phyloP scores from a whole-genome alignment of 1,140 invertebrate species.

The Galleria mellonella region DNA sequence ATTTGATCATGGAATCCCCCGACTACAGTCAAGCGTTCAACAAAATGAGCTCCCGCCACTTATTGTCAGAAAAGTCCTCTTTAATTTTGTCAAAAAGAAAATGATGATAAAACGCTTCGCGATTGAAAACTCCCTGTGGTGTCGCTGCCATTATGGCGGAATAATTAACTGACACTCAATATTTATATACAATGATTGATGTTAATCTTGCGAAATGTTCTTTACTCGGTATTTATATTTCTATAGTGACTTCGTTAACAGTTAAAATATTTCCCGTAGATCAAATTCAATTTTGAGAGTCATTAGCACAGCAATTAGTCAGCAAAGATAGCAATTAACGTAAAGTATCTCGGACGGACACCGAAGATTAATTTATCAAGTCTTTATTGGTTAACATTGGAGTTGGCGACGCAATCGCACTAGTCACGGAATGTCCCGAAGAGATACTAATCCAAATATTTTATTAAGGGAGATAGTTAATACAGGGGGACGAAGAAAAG shows the following conservation, averaged over 20 bases:
- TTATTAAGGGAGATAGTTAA: conserved; percentile 61
- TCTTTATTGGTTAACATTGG: conserved; percentile 17
- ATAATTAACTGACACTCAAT: no score
- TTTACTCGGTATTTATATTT: no score
- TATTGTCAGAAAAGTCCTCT: no score
- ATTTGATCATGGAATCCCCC: no score
- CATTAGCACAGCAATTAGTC: conserved; percentile 13
- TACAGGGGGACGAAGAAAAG: conserved; percentile 55
- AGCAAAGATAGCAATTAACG: conserved; percentile 8
- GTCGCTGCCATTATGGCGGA: no score
- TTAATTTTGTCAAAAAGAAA: no score
- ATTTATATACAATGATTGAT: no score
- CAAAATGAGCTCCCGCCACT: no score
- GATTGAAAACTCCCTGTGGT: no score
- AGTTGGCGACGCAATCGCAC: background rate
- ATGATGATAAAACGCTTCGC: no score
- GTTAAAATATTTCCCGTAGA: conserved; percentile 1
- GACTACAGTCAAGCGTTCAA: no score
- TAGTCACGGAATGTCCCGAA: conserved; percentile 1
- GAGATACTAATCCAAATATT: conserved; percentile 56
- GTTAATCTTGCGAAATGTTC: no score
- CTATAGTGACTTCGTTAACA: background rate
- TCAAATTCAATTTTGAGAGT: conserved; percentile 5
- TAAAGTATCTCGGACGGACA: conserved; percentile 19
- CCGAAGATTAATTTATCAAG: conserved; percentile 29